Evolutionary conservation across 2,113 vertebrate species (phyloP).

Genomic region (Phaetusa simplex): DNA sequence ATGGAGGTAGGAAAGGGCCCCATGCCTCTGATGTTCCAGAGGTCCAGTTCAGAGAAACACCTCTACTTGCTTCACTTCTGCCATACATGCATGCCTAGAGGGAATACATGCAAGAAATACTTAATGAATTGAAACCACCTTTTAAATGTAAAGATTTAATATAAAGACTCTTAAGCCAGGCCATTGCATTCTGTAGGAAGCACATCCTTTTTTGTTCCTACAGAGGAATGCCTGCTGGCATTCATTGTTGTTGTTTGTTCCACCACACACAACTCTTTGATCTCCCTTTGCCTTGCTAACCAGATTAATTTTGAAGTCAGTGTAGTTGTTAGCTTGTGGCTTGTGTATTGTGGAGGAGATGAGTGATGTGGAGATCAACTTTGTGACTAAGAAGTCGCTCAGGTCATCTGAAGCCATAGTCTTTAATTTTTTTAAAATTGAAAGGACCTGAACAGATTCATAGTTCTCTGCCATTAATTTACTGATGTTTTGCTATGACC

Average conservation of each 20-base stretch:
- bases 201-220: not conserved
- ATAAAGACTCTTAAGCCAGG: not conserved
- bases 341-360: not conserved
- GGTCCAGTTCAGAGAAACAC: not conserved
- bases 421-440: slow-evolving; percentile 19
- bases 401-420: not conserved
- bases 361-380: not conserved
- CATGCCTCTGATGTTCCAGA: not conserved
- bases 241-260: not conserved
- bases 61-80: not conserved
- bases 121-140: not conserved
- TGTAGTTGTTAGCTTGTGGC: not conserved
- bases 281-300: not conserved
- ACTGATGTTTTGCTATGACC: not conserved
- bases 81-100: not conserved
- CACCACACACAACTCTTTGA: not conserved
- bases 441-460: not conserved
- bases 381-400: not conserved
- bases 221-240: not conserved
- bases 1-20: not conserved
- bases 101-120: not conserved
- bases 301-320: not conserved
- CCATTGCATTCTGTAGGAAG: not conserved
- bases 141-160: not conserved
- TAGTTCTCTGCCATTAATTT: not conserved